Percentiles rank a stretch among this genome's conserved stretches.
These are phyloP conservation scores for Spinibarbus caldwelli DNA, from an alignment of 2,797 vertebrate genomes.

Conservation along the genomic window DNA sequence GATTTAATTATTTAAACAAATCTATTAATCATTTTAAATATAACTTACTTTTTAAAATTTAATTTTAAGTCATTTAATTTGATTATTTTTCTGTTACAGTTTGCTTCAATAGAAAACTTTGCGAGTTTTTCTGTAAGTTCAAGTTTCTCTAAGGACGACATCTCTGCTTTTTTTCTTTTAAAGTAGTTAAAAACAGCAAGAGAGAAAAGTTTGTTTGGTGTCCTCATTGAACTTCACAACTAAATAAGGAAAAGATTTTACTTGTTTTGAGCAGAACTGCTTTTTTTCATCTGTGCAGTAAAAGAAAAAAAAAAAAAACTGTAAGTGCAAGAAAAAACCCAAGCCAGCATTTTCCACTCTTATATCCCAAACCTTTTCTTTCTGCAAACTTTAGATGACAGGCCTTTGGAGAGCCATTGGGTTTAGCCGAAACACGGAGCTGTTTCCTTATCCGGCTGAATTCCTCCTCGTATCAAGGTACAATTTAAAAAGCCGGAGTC, in stretches of 20 bases:
- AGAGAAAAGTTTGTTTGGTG: conserved; percentile 1
- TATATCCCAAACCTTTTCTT: background rate
- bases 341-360: background rate
- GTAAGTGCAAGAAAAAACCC: background rate
- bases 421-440: background rate
- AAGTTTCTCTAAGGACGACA: background rate
- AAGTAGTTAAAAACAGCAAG: background rate
- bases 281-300: background rate
- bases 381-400: conserved; percentile 13
- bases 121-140: background rate
- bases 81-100: background rate
- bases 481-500: background rate
- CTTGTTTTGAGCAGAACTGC: background rate
- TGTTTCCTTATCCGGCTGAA: background rate
- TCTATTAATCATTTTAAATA: background rate
- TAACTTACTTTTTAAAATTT: background rate
- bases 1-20: background rate
- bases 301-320: background rate
- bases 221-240: conserved; percentile 15
- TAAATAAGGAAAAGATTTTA: background rate
- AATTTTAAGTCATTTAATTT: background rate
- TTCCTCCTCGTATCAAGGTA: conserved; percentile 3
- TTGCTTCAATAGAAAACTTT: background rate
- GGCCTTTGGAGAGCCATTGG: background rate
- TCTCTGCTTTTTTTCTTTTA: background rate